phyloP scores from a whole-genome alignment of 2,113 vertebrate genomes.

The Mesoclemmys tuberculata region DNA sequence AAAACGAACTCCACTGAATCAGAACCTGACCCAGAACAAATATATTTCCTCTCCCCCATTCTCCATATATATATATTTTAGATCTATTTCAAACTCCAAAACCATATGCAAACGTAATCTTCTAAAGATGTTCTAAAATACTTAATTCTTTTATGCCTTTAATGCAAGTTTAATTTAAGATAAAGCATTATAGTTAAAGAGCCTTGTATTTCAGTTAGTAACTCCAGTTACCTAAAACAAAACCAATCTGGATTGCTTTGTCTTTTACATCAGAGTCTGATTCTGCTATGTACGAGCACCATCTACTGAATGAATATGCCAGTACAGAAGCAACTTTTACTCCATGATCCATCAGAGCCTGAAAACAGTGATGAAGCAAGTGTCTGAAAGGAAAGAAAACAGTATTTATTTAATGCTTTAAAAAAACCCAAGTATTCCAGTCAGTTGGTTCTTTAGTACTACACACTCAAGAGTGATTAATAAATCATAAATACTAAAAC shows the following conservation, averaged over 20 bases:
- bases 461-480: background rate
- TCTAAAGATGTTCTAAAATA: background rate
- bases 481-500: background rate
- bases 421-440: background rate
- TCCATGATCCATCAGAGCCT: constrained; percentile 98
- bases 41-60: background rate
- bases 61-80: background rate
- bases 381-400: constrained; percentile 82
- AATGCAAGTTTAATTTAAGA: background rate
- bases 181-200: background rate
- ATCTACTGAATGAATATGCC: constrained; percentile 96
- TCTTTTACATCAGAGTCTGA: constrained; percentile 96
- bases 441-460: background rate
- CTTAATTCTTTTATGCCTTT: background rate
- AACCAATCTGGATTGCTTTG: constrained; percentile 98
- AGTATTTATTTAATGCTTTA: background rate
- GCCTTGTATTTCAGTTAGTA: background rate
- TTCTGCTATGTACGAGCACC: constrained; percentile 97
- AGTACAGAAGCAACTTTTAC: constrained; percentile 97
- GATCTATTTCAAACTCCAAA: background rate
- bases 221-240: constrained; percentile 89
- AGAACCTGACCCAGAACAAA: background rate
- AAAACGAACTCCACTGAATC: background rate
- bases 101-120: fast-evolving
- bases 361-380: constrained; percentile 98